phyloP scores from a whole-genome alignment of 2,888 invertebrate genomes.

The Sminthurinus aureus region DNA sequence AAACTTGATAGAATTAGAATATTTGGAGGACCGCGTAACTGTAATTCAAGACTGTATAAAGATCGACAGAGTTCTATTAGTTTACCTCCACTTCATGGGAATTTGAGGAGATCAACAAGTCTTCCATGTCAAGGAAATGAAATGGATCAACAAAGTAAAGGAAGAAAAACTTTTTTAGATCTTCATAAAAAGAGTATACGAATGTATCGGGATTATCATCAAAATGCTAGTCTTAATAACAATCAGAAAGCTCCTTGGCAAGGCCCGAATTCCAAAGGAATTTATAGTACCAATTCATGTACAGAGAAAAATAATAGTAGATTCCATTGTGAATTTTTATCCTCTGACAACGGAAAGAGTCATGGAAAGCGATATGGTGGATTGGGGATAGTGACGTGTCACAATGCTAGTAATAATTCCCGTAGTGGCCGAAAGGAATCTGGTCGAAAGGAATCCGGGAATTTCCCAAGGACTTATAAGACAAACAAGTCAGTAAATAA shows the following conservation, averaged over 20 bases:
- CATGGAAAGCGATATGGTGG: no score
- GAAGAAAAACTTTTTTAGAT: neutral
- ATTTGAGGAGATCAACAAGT: neutral
- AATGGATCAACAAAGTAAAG: neutral
- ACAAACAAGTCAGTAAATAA: no score
- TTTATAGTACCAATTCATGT: neutral
- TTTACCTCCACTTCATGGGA: neutral
- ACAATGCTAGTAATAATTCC: no score
- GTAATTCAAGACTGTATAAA: neutral
- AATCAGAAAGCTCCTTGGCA: conserved; percentile 1
- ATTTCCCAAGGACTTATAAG: no score
- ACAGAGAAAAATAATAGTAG: no score
- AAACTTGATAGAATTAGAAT: neutral
- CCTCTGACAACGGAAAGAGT: no score
- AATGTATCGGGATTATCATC: neutral
- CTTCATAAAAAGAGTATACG: conserved; percentile 2
- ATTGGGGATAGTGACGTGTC: no score
- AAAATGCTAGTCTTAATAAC: neutral
- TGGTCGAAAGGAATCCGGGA: no score
- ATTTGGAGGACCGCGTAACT: neutral
- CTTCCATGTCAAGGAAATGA: neutral
- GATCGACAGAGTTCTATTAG: neutral
- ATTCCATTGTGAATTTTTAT: no score
- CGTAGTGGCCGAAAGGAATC: no score
- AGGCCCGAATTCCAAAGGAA: conserved; percentile 10